Evolutionary conservation across 2,888 invertebrate genomes (phyloP), one percentile per base, ranked within the genome.

Genomic region (Melipona bicolor): DNA sequence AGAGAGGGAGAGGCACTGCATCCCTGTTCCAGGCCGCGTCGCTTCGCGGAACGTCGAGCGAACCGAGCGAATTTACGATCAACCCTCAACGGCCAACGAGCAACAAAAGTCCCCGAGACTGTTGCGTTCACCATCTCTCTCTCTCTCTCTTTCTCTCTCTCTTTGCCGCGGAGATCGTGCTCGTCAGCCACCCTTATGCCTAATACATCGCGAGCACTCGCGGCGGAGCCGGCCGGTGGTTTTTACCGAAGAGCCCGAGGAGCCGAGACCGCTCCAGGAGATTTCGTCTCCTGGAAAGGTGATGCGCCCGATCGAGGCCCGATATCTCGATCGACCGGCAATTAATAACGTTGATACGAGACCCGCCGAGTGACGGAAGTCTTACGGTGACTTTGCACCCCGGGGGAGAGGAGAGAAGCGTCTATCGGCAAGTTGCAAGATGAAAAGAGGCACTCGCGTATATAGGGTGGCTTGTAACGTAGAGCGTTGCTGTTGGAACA

Each of bases 1-100:
- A 36, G 36, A 9, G 36, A 9, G 43, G 9, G 43, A 43, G 43
- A 15, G 65, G 65, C 24, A 19, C 75, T 70, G 61, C 85, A 67
- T 77, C 74, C 72, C 80, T 59, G 77, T 74, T 81, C 79, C 81
- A 77, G 81, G 77, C 70, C 74, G 81, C 24, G 4, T 24, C 67
- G 72, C 27, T 82, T 87, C 72, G 77, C 54, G 77, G 87, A 83
- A 85, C 74, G 77, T 9, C 24, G 61, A 61, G 24, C 50, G 80
- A 84, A 79, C 76, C 84, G 72, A 74, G 79, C 83, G 81, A 88
- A 89, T 89, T 89, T 89, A 89, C 83, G 85, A 87, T 84, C 86
- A 86, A 81, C 84, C 81, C 84, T 86, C 68, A 64, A 59, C 80
- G 67, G 68, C 68, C 61, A 15, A 73, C n/a, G 75, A 32, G 62